Conservation (phyloP, 2,113 vertebrate genomes). For the Thinocorus orbignyianus region DNA sequence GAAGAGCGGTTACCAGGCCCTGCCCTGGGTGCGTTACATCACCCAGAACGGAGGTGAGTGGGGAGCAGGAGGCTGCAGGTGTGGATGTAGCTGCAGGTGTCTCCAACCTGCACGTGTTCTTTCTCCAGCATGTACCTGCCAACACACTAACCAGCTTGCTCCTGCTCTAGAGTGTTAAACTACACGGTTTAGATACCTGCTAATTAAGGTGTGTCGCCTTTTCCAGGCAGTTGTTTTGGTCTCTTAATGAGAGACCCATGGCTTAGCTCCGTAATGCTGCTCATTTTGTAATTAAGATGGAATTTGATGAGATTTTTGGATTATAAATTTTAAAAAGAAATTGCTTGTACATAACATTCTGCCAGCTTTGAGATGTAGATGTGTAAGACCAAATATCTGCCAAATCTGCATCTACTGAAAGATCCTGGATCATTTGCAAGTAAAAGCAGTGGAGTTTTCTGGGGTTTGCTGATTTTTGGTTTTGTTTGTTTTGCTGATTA, state of each 20-base stretch:
- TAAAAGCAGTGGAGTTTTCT: background rate
- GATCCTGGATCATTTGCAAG: background rate
- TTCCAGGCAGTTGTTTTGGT: background rate
- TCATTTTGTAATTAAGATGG: background rate
- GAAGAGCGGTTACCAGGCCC: constrained; percentile 91
- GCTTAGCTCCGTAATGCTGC: background rate
- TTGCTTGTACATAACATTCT: background rate
- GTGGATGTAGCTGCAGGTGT: accelerated
- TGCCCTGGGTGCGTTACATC: constrained; percentile 94
- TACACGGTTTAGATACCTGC: accelerated
- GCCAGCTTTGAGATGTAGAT: background rate
- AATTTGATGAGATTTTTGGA: background rate
- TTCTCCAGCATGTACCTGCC: background rate
- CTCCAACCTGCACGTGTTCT: accelerated
- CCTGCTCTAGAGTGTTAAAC: accelerated
- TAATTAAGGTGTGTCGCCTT: background rate
- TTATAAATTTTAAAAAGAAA: background rate
- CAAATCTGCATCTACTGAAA: background rate
- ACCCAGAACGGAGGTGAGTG: constrained; percentile 94
- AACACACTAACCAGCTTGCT: background rate
- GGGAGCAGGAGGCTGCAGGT: background rate
- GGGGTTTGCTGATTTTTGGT: background rate
- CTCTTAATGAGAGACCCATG: background rate
- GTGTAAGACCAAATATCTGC: background rate
- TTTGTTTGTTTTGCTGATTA: background rate